A percentile compares a stretch with the other conserved stretches of the same genome.
phyloP scores from a whole-genome alignment of 2,888 invertebrate genomes.

The Sclerodermus sp. region DNA sequence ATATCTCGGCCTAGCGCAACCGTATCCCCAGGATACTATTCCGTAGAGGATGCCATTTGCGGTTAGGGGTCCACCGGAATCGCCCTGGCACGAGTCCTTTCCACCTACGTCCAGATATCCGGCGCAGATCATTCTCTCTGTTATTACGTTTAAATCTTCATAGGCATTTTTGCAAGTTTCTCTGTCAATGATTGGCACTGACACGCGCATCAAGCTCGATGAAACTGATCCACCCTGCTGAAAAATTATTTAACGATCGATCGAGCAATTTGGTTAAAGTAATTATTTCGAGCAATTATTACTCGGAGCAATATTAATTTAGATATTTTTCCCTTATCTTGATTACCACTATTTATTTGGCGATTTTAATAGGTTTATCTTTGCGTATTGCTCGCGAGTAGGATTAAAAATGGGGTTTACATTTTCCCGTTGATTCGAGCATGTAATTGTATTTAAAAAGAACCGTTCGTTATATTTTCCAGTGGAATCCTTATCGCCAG shows the following conservation, averaged over 20 bases:
- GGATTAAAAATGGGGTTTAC: too few species aligned
- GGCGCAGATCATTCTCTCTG: conserved; percentile 65
- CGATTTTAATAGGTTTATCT: too few species aligned
- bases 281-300: too few species aligned
- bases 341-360: too few species aligned
- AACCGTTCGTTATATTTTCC: too few species aligned
- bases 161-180: conserved; percentile 56
- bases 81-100: conserved; percentile 63
- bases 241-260: conserved; percentile 4
- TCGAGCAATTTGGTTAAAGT: conserved; percentile 1
- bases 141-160: conserved; percentile 50
- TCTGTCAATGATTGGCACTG: conserved; percentile 58
- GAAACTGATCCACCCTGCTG: conserved; percentile 41
- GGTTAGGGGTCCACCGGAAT: conserved; percentile 63
- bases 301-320: too few species aligned
- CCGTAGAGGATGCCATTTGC: conserved; percentile 57
- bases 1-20: conserved; percentile 58
- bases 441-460: too few species aligned
- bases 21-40: conserved; percentile 63
- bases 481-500: too few species aligned
- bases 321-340: too few species aligned
- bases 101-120: conserved; percentile 63
- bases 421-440: too few species aligned
- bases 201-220: conserved; percentile 59
- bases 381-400: too few species aligned